Evolutionary conservation across 1,140 invertebrate genomes (phyloP), one percentile per base, ranked within the genome.

Genomic region (Oedothorax gibbosus): DNA sequence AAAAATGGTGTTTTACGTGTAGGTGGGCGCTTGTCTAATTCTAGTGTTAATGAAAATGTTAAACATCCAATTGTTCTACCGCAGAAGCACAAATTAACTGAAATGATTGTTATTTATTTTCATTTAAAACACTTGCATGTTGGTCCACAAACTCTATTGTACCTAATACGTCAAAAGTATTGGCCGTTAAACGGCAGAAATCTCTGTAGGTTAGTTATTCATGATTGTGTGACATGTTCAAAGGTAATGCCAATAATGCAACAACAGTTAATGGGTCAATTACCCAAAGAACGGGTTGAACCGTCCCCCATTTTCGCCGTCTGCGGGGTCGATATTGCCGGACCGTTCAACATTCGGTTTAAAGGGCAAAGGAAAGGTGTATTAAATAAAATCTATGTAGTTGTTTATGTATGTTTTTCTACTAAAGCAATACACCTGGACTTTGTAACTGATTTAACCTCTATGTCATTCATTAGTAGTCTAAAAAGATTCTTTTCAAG

Each of bases 21-120:
- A 3, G 77, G 49, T 35, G 65, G 72, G n/a, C 60, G 73, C 9
- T 60, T 64, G 15, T 60, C 65, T n/a, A 62, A 60, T 35, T 73
- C 54, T 60, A 12, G n/a, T 35, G 15, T 66, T 54, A 54, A 79
- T 18, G 50, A 21, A n/a, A 56, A 60, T 65, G n/a, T 21, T 10
- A 66, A 57, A 71, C 84, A 75, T 71, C 75, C 75, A 4, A 12
- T 64, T 14, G 66, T 85, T 20, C 6, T 85, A 1, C 68, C 66
- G 10, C 15, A 49, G 5, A 53, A 83, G 56, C 80, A 71, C n/a
- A 73, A 18, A n/a, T 14, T 75, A 60, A 50, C 15, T 35, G 7
- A 15, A 6, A 35, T 82, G 15, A 9, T 83, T 10, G 35, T 71
- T 15, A 20, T 75, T 18, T 57, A 73, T 9, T 68, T 53, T 57